Base-by-base conservation (phyloP, 30 jellyfish, hydroid and myxozoan genomes). In the Chironex yamaguchii region DNA sequence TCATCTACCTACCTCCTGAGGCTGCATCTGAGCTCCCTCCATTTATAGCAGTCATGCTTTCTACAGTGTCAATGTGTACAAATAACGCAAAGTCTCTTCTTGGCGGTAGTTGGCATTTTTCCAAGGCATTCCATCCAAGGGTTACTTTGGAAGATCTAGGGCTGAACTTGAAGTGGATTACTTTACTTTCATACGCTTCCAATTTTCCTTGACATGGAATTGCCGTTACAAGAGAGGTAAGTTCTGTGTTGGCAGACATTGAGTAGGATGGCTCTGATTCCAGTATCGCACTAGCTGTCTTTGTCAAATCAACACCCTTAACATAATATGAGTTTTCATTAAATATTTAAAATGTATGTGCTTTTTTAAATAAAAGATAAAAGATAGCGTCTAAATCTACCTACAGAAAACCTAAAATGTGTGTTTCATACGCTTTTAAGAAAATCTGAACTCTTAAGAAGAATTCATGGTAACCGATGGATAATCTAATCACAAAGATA, bases 271-370 rank as follows among this genome's bases (percentile, higher is more conserved):
- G 30, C 23, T 52, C 54, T 49, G 66, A 84, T 17, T 58, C 2
- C 11, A 88, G 76, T 9, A 87, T 86, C 32, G 80, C 36, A 68
- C 96, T 88, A 50, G 69, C 85, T 22, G 91, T 51, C 62, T 88
- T 76, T 27, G 97, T 93, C 63, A 93, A 82, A 52, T 93, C 97
- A 14, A 93, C 97, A 12, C 97, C 98, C 98, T 93, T n/a, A n/a
- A n/a, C n/a, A n/a, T n/a, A n/a, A n/a, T n/a, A n/a, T n/a, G n/a
- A n/a, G n/a, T n/a, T n/a, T n/a, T n/a, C n/a, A n/a, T n/a, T n/a
- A n/a, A n/a, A n/a, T n/a, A n/a, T n/a, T n/a, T n/a, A n/a, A n/a
- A n/a, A n/a, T n/a, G n/a, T n/a, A n/a, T n/a, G n/a, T n/a, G n/a
- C n/a, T n/a, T n/a, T n/a, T n/a, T n/a, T n/a, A n/a, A n/a, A n/a